These are phyloP conservation scores for Danio choprae DNA, from an alignment of 2,797 vertebrate genomes.

Conservation along the genomic window DNA sequence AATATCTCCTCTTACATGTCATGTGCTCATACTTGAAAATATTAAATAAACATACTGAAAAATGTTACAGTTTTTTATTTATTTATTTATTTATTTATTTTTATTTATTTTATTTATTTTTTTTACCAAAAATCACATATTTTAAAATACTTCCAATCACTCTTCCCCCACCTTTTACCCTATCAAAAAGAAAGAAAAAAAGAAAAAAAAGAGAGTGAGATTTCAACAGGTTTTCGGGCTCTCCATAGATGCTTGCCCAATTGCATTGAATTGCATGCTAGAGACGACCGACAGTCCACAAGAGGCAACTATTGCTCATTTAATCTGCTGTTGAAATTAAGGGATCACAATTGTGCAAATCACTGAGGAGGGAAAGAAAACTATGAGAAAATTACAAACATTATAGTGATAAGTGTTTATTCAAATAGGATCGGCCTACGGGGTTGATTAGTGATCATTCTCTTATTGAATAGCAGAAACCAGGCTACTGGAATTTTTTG, in stretches of 20 bases:
- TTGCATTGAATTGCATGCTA: slow-evolving; percentile 12
- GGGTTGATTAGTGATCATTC: slow-evolving; percentile 33
- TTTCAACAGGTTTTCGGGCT: slow-evolving; percentile 62
- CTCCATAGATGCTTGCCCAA: slow-evolving; percentile 59
- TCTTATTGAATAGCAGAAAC: slow-evolving; percentile 4
- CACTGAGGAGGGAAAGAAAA: slow-evolving; percentile 56
- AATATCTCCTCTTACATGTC: no score
- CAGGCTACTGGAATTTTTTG: slow-evolving; percentile 9
- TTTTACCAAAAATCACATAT: no score
- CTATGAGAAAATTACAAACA: slow-evolving; percentile 62
- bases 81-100: no score
- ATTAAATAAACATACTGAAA: no score
- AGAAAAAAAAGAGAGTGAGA: slow-evolving; percentile 66
- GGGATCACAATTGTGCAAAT: slow-evolving; percentile 60
- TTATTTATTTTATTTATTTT: no score
- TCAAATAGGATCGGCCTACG: slow-evolving; percentile 53
- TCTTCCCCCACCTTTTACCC: slow-evolving; percentile 12
- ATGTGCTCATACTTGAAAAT: no score
- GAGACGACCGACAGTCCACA: slow-evolving; percentile 47
- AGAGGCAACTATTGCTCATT: slow-evolving; percentile 61
- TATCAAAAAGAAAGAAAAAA: no score
- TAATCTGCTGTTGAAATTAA: slow-evolving; percentile 72
- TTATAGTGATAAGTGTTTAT: slow-evolving; percentile 65
- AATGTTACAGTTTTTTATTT: no score
- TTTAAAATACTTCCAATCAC: neutral